Evolutionary conservation across 2,888 invertebrate species (phyloP).

Genomic region (Pyralis farinalis): DNA sequence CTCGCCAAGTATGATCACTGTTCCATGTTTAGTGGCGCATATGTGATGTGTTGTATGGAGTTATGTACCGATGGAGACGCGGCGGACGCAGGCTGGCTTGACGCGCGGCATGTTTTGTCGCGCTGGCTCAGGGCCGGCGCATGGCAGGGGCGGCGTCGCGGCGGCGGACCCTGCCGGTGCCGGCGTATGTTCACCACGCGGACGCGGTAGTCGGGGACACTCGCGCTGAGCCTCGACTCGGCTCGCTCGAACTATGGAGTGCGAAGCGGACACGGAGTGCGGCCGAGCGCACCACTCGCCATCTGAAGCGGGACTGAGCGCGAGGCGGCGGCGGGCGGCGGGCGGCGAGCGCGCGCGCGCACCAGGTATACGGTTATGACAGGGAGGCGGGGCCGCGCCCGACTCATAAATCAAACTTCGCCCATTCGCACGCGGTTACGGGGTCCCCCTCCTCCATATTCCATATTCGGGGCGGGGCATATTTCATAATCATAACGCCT

Average conservation of each 20-base stretch:
- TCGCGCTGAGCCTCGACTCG: conserved; percentile 51
- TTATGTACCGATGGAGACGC: conserved; percentile 80
- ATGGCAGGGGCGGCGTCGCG: conserved; percentile 55
- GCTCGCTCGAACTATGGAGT: conserved; percentile 50
- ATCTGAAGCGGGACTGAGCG: conserved; percentile 80
- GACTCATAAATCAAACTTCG: conserved; percentile 86
- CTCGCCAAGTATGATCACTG: conserved; percentile 42
- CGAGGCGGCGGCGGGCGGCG: conserved; percentile 64
- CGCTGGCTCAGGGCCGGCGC: conserved; percentile 68
- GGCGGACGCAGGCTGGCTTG: conserved; percentile 78
- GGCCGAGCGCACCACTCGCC: conserved; percentile 74
- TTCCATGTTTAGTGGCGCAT: conserved; percentile 47
- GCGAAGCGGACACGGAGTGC: conserved; percentile 48
- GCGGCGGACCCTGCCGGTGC: conserved; percentile 41
- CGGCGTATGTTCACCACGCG: conserved; percentile 29
- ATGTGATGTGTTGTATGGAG: conserved; percentile 38
- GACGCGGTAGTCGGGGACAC: conserved; percentile 28
- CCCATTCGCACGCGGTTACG: conserved; percentile 83
- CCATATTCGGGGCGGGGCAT: conserved; percentile 82
- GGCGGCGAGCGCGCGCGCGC: conserved; percentile 79
- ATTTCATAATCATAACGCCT: conserved; percentile 82
- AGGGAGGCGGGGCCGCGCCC: conserved; percentile 83
- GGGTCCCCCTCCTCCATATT: conserved; percentile 83
- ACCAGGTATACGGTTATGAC: conserved; percentile 85
- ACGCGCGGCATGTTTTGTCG: conserved; percentile 73